Base-by-base conservation (phyloP, 2,113 vertebrate species). In the Petromus typicus region DNA sequence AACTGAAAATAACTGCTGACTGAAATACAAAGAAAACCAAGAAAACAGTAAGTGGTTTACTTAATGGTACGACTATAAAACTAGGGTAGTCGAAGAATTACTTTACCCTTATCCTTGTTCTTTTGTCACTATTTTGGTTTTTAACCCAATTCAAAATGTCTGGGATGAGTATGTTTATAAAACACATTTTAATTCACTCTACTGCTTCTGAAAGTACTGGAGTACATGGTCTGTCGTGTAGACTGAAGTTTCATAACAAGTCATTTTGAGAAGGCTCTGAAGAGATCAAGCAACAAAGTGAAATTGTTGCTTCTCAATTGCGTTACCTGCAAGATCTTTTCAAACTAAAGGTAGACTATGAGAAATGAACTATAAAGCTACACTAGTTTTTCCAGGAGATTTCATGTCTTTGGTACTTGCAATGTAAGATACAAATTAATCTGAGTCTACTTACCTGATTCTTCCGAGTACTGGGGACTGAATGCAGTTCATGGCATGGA, bases 341-440 rank as follows among this genome's bases (percentile, higher is more conserved):
- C 20, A 37, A 43, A 80, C n/a, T 71, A 76, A 54, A 57, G 43
- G 79, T 37, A 23, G 18, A 88, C 23, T 82, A 2, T 45, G 32
- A 30, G 6, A 83, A 83, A 64, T 61, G 8, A 37, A 61, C 43
- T 79, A 59, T 1, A 64, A 66, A 63, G 54, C 32, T 57, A 1
- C 34, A 56, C 27, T 32, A 66, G 30, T 57, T 85, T 51, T 78
- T 81, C 51, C 30, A 61, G 73, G 12, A 25, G 40, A 48, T 64
- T 66, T 92, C 80, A 57, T 56, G 43, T 30, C 45, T 10, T 69
- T 96, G 92, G 27, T 87, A 88, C 48, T 81, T 81, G 8, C 51
- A 89, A 54, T 1, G 32, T 37, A 86, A 82, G n/a, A 92, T 79
- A 92, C 9, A 76, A 20, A 84, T 40, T 30, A 92, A 82, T 43